These are phyloP conservation scores for Cosmia pyralina DNA, from an alignment of 2,888 invertebrate genomes.

Conservation along the genomic window DNA sequence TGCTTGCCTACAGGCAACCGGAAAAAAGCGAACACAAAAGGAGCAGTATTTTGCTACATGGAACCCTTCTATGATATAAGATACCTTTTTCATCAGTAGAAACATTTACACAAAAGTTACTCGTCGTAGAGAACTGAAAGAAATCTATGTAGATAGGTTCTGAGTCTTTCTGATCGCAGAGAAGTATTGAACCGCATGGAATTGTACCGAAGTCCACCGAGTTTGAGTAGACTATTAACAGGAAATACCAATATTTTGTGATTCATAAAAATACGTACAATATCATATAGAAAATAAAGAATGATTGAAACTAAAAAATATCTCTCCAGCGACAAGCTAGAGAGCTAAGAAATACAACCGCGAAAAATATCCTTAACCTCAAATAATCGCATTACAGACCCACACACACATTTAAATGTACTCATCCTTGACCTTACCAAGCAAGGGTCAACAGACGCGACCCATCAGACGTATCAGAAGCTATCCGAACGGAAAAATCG, in stretches of 20 bases:
- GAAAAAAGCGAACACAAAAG: neutral
- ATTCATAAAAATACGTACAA: neutral
- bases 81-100: neutral
- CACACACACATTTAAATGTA: constrained; percentile 63
- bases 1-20: no score
- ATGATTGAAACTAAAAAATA: neutral
- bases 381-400: constrained; percentile 27
- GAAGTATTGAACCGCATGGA: no score
- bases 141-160: neutral
- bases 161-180: no score
- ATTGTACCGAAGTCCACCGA: neutral
- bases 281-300: neutral
- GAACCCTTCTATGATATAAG: neutral
- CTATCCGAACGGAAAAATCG: constrained; percentile 88
- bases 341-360: constrained; percentile 1
- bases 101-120: neutral
- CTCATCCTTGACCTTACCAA: constrained; percentile 82
- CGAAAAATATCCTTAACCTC: neutral
- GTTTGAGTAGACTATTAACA: neutral
- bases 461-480: constrained; percentile 81
- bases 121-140: neutral
- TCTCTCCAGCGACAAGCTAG: neutral
- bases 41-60: neutral
- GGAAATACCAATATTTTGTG: neutral
- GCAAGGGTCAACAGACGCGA: constrained; percentile 79